These are phyloP conservation scores for Stegophylla sp. DNA, from an alignment of 2,888 invertebrate species.

Conservation along the genomic window DNA sequence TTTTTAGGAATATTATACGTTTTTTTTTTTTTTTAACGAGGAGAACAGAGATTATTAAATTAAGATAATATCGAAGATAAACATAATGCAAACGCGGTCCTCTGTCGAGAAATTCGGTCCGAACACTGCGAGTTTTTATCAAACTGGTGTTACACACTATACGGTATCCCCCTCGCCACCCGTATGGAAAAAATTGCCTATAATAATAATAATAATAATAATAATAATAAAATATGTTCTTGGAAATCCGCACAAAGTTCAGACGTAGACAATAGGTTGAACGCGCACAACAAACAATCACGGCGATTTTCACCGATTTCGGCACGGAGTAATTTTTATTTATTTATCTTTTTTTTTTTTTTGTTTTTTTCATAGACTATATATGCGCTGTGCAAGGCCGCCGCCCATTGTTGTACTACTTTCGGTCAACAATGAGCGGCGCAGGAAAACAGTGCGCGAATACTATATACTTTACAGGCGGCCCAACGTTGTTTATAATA, in stretches of 20 bases:
- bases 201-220: too few species aligned
- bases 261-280: background rate
- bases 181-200: too few species aligned
- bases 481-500: background rate
- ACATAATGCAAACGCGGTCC: too few species aligned
- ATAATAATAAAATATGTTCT: background rate
- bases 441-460: background rate
- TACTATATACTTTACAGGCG: background rate
- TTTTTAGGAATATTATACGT: too few species aligned
- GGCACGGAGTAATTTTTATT: background rate
- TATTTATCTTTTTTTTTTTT: background rate
- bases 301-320: constrained; percentile 6
- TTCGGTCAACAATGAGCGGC: constrained; percentile 28
- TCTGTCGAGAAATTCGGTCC: too few species aligned
- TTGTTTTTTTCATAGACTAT: too few species aligned
- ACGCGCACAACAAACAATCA: constrained; percentile 3
- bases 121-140: too few species aligned
- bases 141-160: too few species aligned
- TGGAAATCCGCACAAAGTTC: background rate
- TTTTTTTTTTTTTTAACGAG: too few species aligned
- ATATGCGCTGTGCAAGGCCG: background rate
- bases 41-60: too few species aligned
- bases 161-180: too few species aligned
- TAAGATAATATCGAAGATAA: too few species aligned
- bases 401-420: constrained; percentile 1